phyloP scores from a whole-genome alignment of 2,888 invertebrate species.

The Coremacera marginata region DNA sequence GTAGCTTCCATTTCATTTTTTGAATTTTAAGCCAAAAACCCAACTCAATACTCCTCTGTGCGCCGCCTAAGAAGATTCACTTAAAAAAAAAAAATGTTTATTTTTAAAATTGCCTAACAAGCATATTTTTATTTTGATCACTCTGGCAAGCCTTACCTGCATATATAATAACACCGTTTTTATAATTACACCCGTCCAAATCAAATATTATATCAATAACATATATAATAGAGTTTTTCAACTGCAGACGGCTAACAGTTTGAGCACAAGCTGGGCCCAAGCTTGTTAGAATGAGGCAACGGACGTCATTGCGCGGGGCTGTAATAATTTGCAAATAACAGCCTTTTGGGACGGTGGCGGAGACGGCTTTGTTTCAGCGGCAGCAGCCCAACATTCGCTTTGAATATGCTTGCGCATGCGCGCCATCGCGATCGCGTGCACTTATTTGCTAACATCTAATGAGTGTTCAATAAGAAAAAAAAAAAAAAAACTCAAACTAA shows the following conservation, averaged over 20 bases:
- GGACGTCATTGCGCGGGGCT: not conserved
- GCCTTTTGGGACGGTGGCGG: not conserved
- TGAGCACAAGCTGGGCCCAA: not conserved
- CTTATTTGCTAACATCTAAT: constrained; percentile 57
- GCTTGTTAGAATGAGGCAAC: not conserved
- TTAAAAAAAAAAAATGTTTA: not conserved
- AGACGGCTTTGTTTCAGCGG: not conserved
- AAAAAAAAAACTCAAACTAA: constrained; percentile 47
- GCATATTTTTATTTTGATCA: no score
- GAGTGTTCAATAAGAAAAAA: constrained; percentile 52
- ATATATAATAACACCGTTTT: no score
- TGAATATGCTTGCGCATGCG: constrained; percentile 53
- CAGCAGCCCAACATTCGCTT: not conserved
- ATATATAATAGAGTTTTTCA: no score
- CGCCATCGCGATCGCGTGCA: constrained; percentile 58
- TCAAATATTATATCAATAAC: no score
- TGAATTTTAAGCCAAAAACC: no score
- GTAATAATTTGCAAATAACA: constrained; percentile 20
- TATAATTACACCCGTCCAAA: no score
- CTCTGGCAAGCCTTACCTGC: no score
- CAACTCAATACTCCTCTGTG: no score
- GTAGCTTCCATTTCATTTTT: no score
- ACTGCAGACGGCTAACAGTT: not conserved
- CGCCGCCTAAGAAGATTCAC: no score
- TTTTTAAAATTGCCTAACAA: no score